phyloP scores from a whole-genome alignment of 2,888 invertebrate genomes.

The Oligia latruncula region DNA sequence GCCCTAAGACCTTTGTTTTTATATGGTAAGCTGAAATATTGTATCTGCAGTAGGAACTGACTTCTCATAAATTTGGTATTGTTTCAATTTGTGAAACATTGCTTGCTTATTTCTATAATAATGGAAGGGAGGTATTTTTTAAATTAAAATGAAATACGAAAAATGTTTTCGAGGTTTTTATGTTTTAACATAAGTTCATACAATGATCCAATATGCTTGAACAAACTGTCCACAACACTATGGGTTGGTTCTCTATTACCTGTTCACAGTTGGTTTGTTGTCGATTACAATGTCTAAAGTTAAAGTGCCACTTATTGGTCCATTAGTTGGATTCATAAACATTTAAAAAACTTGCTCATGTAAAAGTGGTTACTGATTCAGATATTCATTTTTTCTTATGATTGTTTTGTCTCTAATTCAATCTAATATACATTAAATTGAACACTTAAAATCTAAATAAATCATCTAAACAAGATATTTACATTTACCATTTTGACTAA shows the following conservation, averaged over 20 bases:
- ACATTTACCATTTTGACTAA: slow-evolving; percentile 88
- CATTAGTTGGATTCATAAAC: slow-evolving; percentile 84
- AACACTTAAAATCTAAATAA: slow-evolving; percentile 89
- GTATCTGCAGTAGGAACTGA: background rate
- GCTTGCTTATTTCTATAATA: background rate
- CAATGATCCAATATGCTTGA: slow-evolving; percentile 88
- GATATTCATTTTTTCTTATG: slow-evolving; percentile 72
- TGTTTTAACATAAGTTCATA: slow-evolving; percentile 89
- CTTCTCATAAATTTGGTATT: background rate
- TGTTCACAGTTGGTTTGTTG: slow-evolving; percentile 74
- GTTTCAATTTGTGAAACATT: background rate
- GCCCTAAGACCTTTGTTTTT: background rate
- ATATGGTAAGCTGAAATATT: background rate
- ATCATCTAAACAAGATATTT: slow-evolving; percentile 89
- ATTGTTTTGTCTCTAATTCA: slow-evolving; percentile 83
- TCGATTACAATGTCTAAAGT: slow-evolving; percentile 76
- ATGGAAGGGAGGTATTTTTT: background rate
- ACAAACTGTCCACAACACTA: slow-evolving; percentile 84
- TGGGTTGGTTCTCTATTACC: slow-evolving; percentile 73
- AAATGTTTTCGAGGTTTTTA: slow-evolving; percentile 84
- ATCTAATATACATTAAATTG: slow-evolving; percentile 87
- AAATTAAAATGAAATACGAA: slow-evolving; percentile 75
- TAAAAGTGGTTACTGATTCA: slow-evolving; percentile 78
- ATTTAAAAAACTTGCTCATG: slow-evolving; percentile 78
- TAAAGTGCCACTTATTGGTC: slow-evolving; percentile 85